Percentiles rank a stretch among this genome's conserved stretches.
phyloP scores from a whole-genome alignment of 2,797 vertebrate genomes.

The Eupleurogrammus muticus region DNA sequence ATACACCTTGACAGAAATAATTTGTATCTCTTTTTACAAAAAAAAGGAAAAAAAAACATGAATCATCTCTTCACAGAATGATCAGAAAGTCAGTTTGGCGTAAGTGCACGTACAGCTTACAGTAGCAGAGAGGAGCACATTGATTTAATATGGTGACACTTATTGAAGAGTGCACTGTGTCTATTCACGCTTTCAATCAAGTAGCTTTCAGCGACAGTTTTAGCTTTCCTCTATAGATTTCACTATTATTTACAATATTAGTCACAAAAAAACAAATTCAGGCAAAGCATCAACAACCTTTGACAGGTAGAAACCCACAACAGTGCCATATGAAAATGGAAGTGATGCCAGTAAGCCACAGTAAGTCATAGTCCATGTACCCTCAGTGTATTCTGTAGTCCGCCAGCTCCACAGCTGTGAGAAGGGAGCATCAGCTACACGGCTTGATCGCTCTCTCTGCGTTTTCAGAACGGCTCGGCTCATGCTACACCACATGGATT shows the following conservation, averaged over 20 bases:
- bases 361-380: slow-evolving; percentile 18
- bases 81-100: slow-evolving; percentile 63
- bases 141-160: slow-evolving; percentile 58
- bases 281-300: slow-evolving; percentile 61
- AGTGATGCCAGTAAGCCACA: slow-evolving; percentile 36
- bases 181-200: slow-evolving; percentile 37
- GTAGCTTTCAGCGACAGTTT: slow-evolving; percentile 54
- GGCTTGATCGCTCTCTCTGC: slow-evolving; percentile 22
- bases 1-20: slow-evolving; percentile 61
- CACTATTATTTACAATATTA: slow-evolving; percentile 64
- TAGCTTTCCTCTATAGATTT: slow-evolving; percentile 54
- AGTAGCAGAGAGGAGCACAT: slow-evolving; percentile 57
- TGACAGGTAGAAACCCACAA: slow-evolving; percentile 53
- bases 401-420: slow-evolving; percentile 23
- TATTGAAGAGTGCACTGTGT: slow-evolving; percentile 49
- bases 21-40: slow-evolving; percentile 28
- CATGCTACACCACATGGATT: slow-evolving; percentile 47
- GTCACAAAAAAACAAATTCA: slow-evolving; percentile 51
- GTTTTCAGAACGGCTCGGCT: slow-evolving; percentile 29
- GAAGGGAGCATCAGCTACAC: slow-evolving; percentile 22
- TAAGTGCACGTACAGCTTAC: slow-evolving; percentile 68
- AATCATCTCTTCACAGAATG: slow-evolving; percentile 63
- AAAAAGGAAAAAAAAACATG: slow-evolving; percentile 44
- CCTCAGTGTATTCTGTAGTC: slow-evolving; percentile 23
- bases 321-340: slow-evolving; percentile 32